Base-by-base conservation (phyloP, 2,888 invertebrate species). In the Cerastis rubricosa region DNA sequence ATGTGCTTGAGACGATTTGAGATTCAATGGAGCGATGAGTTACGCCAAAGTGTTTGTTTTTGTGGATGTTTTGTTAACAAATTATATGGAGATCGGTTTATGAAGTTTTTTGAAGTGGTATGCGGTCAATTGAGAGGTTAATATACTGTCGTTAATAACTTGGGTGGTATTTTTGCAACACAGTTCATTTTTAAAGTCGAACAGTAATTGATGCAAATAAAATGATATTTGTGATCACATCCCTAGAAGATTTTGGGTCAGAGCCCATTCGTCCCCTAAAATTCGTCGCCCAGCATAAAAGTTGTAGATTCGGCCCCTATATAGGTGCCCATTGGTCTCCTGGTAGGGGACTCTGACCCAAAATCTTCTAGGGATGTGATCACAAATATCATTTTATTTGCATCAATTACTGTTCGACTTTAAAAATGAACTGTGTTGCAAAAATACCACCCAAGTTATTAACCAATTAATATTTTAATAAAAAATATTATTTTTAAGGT, bases 11-110 rank as follows among this genome's bases (percentile, higher is more conserved):
- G 84, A 85, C 81, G 82, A 85, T 88, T 87, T 83, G 84, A 88
- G 79, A 88, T 88, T 89, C 89, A 87, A 89, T 86, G 87, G 81
- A 82, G 81, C 85, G 89, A 77, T 84, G 85, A 84, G 77, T 86
- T 83, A 78, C 77, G 74, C 76, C 80, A 66, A 83, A 85, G 74
- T 88, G 80, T 88, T 87, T 87, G 87, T 87, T 85, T 87, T 86
- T 84, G 78, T 77, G 76, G 84, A 72, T 74, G 76, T 84, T 86
- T 86, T 74, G 78, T 78, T 80, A 87, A 83, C 78, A 88, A 87
- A 87, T 83, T 85, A 86, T 87, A 81, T 82, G 73, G 76, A 80
- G 78, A 80, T 84, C 76, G 81, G 83, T 88, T 86, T 87, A 84
- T 86, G 82, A 88, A 84, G 81, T 82, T 73, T 68, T 40, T 81